phyloP scores from a whole-genome alignment of 2,888 invertebrate genomes.

The Lasius platythorax region DNA sequence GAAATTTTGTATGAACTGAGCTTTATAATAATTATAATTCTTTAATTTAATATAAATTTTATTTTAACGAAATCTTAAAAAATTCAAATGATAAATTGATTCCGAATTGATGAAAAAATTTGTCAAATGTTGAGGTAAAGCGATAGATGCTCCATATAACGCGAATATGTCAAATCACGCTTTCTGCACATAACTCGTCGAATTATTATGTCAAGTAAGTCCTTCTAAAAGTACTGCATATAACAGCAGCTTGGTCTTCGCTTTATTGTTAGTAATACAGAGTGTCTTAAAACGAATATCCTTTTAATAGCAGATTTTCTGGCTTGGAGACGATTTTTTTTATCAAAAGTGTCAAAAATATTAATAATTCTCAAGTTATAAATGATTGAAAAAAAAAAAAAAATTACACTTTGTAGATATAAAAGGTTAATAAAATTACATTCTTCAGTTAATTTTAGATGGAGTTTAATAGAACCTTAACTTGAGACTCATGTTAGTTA shows the following conservation, averaged over 20 bases:
- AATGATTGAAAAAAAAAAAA: background rate
- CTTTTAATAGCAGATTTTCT: background rate
- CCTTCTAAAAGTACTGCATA: background rate
- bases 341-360: background rate
- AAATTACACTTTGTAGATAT: background rate
- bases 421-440: background rate
- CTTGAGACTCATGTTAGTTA: background rate
- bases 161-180: background rate
- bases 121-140: background rate
- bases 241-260: background rate
- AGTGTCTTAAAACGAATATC: background rate
- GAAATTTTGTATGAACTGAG: background rate
- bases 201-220: slow-evolving; percentile 1
- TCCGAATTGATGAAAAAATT: background rate
- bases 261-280: background rate
- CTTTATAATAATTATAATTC: background rate
- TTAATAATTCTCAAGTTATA: background rate
- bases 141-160: background rate
- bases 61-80: background rate
- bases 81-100: background rate
- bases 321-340: background rate
- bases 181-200: background rate
- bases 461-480: background rate
- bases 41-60: background rate
- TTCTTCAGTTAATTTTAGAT: background rate